A percentile compares a stretch with the other conserved stretches of the same genome.
Conservation (phyloP, 2,797 vertebrate genomes). For the Tenualosa thibaudeaui region DNA sequence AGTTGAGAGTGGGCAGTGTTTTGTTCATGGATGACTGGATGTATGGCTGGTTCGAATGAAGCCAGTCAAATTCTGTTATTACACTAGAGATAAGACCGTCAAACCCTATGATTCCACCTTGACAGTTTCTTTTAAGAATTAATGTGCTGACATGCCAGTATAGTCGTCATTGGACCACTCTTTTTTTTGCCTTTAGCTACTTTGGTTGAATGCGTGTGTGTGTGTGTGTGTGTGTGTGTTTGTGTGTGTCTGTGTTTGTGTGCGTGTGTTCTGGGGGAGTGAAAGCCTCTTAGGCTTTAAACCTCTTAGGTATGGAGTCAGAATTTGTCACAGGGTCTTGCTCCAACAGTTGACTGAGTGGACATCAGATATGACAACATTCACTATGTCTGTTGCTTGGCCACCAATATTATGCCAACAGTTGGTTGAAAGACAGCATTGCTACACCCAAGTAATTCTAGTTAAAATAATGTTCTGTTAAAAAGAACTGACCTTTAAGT, state of each 20-base stretch:
- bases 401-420: not conserved
- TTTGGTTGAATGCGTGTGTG: not conserved
- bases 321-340: conserved; percentile 17
- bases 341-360: conserved; percentile 11
- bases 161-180: not conserved
- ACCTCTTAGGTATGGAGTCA: conserved; percentile 20
- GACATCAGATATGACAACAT: conserved; percentile 1
- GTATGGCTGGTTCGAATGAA: not conserved
- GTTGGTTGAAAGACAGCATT: not conserved
- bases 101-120: conserved; percentile 4
- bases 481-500: not conserved
- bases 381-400: not conserved
- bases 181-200: not conserved
- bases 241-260: no score
- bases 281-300: conserved; percentile 21
- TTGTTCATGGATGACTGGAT: not conserved
- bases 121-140: conserved; percentile 20
- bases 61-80: conserved; percentile 7
- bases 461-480: not conserved
- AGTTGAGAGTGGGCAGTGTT: conserved; percentile 7
- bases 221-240: no score
- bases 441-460: not conserved
- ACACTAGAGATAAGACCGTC: conserved; percentile 1
- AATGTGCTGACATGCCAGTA: conserved; percentile 4
- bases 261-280: not conserved